Conservation (phyloP, 2,113 vertebrate species). For the Falcunculus frontatus region DNA sequence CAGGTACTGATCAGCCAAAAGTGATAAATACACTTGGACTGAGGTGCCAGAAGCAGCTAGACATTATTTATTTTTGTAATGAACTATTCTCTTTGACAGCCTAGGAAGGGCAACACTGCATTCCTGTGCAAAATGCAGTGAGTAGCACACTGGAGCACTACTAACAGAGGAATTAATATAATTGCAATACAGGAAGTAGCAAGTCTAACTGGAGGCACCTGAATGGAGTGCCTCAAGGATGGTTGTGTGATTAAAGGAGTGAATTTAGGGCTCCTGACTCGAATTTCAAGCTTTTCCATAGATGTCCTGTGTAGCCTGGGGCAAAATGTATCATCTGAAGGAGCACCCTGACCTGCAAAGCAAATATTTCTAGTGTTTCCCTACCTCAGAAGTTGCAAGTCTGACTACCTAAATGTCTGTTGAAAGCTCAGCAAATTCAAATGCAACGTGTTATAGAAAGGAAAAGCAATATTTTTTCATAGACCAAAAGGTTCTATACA, state of each 20-base stretch:
- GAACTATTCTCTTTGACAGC: conserved; percentile 13
- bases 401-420: neutral
- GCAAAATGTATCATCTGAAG: neutral
- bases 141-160: neutral
- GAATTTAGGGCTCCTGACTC: neutral
- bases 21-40: neutral
- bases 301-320: neutral
- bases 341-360: neutral
- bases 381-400: neutral
- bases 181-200: neutral
- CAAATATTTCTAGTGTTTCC: neutral
- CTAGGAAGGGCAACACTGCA: neutral
- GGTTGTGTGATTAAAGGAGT: neutral
- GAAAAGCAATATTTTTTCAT: neutral
- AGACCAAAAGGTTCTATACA: neutral
- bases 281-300: neutral
- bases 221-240: neutral
- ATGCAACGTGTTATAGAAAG: neutral
- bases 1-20: neutral
- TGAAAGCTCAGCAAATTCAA: neutral
- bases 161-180: neutral
- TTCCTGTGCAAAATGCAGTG: conserved; percentile 3
- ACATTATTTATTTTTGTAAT: conserved; percentile 46
- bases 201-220: neutral
- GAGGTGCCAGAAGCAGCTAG: conserved; percentile 35